A percentile compares a stretch with the other conserved stretches of the same genome.
Evolutionary conservation across 2,113 vertebrate species (phyloP).

Genomic region (Patagioenas fasciata): DNA sequence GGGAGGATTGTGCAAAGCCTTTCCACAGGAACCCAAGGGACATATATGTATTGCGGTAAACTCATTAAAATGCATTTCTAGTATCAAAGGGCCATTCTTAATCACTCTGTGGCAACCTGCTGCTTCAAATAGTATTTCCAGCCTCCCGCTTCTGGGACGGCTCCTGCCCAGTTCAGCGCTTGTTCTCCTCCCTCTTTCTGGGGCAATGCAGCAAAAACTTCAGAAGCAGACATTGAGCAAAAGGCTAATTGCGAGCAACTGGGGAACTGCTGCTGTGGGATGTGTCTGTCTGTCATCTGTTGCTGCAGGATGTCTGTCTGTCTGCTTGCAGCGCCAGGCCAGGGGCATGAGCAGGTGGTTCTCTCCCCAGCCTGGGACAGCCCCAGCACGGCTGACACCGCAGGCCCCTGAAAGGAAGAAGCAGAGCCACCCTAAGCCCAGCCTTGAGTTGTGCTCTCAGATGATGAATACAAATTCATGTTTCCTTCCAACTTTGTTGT

Average conservation of each 20-base stretch:
- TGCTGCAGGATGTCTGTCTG: neutral
- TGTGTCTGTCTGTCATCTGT: neutral
- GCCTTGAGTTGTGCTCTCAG: neutral
- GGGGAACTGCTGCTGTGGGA: neutral
- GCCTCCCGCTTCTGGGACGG: neutral
- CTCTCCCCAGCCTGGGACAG: too few species aligned
- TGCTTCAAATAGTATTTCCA: neutral
- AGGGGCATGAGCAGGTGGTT: fast-evolving
- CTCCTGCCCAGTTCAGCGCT: neutral
- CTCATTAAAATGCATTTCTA: constrained; percentile 13
- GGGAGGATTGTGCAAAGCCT: neutral
- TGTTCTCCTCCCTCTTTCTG: neutral
- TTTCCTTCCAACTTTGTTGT: neutral
- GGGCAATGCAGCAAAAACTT: neutral
- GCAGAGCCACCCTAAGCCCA: neutral
- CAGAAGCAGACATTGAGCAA: neutral
- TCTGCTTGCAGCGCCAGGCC: neutral
- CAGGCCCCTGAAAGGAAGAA: neutral
- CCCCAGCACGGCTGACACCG: too few species aligned
- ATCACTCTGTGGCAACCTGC: neutral
- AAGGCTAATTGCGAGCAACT: fast-evolving
- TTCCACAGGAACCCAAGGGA: neutral
- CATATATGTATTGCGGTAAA: neutral
- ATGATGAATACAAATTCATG: neutral
- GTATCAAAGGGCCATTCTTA: neutral